Base-by-base conservation (phyloP, 2,888 invertebrate genomes). In the Steinernema carpocapsae region DNA sequence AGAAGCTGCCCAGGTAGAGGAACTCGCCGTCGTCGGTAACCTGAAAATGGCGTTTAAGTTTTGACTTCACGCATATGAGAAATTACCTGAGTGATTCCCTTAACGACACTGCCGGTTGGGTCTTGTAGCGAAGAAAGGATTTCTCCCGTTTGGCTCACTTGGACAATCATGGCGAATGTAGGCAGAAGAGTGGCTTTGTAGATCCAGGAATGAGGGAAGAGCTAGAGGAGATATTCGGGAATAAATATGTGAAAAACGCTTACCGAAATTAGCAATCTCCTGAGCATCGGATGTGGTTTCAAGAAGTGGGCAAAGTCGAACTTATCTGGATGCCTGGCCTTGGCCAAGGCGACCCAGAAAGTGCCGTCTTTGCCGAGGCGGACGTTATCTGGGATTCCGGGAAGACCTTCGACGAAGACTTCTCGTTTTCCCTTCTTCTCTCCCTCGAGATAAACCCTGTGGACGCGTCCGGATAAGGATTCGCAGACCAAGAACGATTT, bases 401-500 rank as follows among this genome's bases (percentile, higher is more conserved):
- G 90, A 10, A 91, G 76, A 71, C 93, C 93, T 82, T 94, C 92
- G 3, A 92, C 89, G 85, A 96, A 94, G 1, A 93, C 89, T 87
- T 95, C 94, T 2, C 90, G 89, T 78, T 91, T 90, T n/a, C 94
- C 94, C 81, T 92, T 91, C 83, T 93, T 93, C 0, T 92, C 90
- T 2, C 95, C 95, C 86, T 91, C 92, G 12, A 96, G 87, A 86
- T 93, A 91, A 88, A 93, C 93, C 76, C 88, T 88, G 77, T 14
- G 80, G 17, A 96, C 88, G 78, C 93, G 91, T 73, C 91, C 91
- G 2, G 88, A 89, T 3, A 88, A 86, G 0, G 92, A 91, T 89
- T 97, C 97, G 0, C 92, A 88, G 0, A 95, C 91, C 32, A 97
- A 88, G 3, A 97, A 87, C 85, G 92, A 94, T 76, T 93, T 92